phyloP scores from a whole-genome alignment of 2,113 vertebrate genomes.

The Anoplopoma fimbria region DNA sequence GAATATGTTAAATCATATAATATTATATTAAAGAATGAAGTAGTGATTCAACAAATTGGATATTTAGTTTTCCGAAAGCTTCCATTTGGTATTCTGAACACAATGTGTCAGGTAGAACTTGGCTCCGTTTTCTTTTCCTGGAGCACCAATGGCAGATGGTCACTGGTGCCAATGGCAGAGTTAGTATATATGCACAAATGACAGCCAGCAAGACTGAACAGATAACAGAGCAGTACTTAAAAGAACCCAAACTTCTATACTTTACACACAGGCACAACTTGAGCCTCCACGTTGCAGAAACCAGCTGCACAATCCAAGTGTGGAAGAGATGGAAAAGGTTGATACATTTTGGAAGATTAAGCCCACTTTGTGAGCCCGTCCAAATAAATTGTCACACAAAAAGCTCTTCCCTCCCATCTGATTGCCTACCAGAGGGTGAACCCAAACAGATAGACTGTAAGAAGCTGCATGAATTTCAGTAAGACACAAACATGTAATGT shows the following conservation, averaged over 20 bases:
- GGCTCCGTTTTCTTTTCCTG: not conserved
- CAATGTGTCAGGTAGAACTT: not conserved
- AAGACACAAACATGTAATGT: not conserved
- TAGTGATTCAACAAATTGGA: not conserved
- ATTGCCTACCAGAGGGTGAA: not conserved
- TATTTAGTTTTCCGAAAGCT: not conserved
- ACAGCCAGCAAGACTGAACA: not conserved
- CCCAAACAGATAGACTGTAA: not conserved
- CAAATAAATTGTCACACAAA: not conserved
- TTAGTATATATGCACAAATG: not conserved
- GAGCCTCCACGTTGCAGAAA: no score
- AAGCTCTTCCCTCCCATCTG: not conserved
- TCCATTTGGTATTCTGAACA: slow-evolving; percentile 17
- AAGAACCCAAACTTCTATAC: slow-evolving; percentile 15
- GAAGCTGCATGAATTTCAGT: not conserved
- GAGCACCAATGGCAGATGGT: slow-evolving; percentile 13
- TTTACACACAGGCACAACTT: no score
- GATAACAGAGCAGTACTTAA: not conserved
- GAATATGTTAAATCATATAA: not conserved
- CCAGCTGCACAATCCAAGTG: no score
- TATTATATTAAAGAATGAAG: not conserved
- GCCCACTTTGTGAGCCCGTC: not conserved
- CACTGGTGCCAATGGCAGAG: slow-evolving; percentile 17
- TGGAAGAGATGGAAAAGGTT: not conserved
- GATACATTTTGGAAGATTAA: not conserved